These are phyloP conservation scores for Mormoops blainvillei DNA, from an alignment of 2,113 vertebrate species.

Conservation along the genomic window DNA sequence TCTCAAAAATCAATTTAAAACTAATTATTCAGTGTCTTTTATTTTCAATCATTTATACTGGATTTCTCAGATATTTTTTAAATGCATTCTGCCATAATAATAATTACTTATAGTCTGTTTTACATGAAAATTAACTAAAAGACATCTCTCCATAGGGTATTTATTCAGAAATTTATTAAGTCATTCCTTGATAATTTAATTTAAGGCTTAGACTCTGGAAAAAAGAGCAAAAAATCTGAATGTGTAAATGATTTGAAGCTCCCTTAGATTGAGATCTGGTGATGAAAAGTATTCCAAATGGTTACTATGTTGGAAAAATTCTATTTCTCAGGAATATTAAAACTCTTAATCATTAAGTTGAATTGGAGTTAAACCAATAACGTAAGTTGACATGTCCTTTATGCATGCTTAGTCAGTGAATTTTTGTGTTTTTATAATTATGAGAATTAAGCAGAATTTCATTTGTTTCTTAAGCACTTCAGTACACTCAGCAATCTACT, in stretches of 20 bases:
- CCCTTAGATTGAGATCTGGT: neutral
- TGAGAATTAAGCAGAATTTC: neutral
- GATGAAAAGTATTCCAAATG: neutral
- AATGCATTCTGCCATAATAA: neutral
- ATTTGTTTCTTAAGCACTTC: neutral
- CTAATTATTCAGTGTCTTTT: slow-evolving; percentile 6
- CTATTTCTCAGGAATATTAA: neutral
- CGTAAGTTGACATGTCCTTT: neutral
- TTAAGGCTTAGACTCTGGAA: neutral
- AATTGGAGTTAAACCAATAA: neutral
- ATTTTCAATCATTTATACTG: neutral
- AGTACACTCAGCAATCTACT: neutral
- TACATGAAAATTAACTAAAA: slow-evolving; percentile 23
- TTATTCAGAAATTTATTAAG: slow-evolving; percentile 1
- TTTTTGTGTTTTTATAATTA: neutral
- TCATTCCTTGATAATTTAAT: neutral
- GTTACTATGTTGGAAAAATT: neutral
- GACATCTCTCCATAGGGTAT: neutral
- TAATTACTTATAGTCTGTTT: slow-evolving; percentile 20
- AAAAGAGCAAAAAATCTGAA: neutral
- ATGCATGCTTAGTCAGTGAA: neutral
- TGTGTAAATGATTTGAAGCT: neutral
- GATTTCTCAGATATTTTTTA: neutral
- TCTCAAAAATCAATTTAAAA: neutral
- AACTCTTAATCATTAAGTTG: neutral